Conservation (phyloP, 2,797 vertebrate species). For the Triplophysa bombifrons region DNA sequence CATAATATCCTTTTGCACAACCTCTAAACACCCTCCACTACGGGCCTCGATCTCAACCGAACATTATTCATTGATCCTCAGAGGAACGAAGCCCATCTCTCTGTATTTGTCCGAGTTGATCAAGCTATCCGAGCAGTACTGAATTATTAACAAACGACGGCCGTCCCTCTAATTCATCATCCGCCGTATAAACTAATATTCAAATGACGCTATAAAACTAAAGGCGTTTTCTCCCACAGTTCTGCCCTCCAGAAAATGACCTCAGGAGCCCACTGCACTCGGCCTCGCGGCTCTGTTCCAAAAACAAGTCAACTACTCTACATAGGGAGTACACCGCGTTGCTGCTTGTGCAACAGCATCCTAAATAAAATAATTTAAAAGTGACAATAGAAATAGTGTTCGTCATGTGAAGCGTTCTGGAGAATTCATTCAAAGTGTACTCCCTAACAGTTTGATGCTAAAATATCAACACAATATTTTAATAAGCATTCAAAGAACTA, state of each 20-base stretch:
- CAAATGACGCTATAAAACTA: conserved; percentile 62
- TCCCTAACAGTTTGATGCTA: too few species aligned
- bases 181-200: conserved; percentile 61
- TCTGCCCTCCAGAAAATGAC: conserved; percentile 60
- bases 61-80: conserved; percentile 62
- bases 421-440: too few species aligned
- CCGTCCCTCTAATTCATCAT: conserved; percentile 62
- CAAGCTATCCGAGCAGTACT: conserved; percentile 49
- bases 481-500: too few species aligned
- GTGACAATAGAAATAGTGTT: too few species aligned
- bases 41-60: conserved; percentile 57
- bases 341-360: background rate
- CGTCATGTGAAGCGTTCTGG: too few species aligned
- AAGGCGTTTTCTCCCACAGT: conserved; percentile 57
- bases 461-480: too few species aligned
- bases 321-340: background rate
- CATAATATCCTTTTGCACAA: conserved; percentile 58
- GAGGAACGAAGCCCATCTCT: conserved; percentile 53
- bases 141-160: conserved; percentile 63
- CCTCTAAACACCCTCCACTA: conserved; percentile 63
- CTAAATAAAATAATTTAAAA: background rate
- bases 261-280: conserved; percentile 48
- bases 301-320: background rate
- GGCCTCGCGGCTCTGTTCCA: background rate
- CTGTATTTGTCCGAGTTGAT: conserved; percentile 58